Percentiles rank a stretch among this genome's conserved stretches.
These are phyloP conservation scores for Nanger granti DNA, from an alignment of 2,113 vertebrate genomes.

Conservation along the genomic window DNA sequence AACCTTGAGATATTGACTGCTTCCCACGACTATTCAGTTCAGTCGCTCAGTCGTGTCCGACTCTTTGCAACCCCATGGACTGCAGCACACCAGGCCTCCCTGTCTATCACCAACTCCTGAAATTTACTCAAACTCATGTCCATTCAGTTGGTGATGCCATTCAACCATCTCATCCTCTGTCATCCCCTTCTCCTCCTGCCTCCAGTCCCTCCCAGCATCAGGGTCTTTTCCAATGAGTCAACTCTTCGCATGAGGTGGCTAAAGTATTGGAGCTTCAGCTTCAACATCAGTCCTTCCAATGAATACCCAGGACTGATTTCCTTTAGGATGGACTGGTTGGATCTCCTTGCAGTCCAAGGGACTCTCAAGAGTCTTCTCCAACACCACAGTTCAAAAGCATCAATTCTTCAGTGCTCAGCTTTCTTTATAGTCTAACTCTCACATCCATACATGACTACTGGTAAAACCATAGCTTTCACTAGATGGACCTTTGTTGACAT, in stretches of 20 bases:
- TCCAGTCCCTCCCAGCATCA: neutral
- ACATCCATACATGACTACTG: neutral
- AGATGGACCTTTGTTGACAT: neutral
- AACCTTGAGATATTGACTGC: neutral
- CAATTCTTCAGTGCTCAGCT: rapidly evolving
- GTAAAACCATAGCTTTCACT: neutral
- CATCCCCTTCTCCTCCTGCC: neutral
- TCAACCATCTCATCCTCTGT: neutral
- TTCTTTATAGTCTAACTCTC: neutral
- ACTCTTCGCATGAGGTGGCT: neutral
- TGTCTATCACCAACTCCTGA: neutral
- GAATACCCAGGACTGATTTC: neutral
- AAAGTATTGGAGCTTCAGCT: neutral
- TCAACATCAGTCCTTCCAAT: neutral
- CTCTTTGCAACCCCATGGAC: neutral
- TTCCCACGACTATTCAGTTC: neutral
- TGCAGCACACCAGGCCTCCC: neutral
- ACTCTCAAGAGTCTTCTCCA: neutral
- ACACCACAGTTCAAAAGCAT: neutral
- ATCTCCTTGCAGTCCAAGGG: neutral
- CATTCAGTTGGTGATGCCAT: neutral
- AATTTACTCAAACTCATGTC: neutral
- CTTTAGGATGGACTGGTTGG: neutral
- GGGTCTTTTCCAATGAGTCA: neutral
- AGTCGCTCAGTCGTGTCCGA: rapidly evolving